phyloP scores from a whole-genome alignment of 2,113 vertebrate genomes.

The Rynchops niger region DNA sequence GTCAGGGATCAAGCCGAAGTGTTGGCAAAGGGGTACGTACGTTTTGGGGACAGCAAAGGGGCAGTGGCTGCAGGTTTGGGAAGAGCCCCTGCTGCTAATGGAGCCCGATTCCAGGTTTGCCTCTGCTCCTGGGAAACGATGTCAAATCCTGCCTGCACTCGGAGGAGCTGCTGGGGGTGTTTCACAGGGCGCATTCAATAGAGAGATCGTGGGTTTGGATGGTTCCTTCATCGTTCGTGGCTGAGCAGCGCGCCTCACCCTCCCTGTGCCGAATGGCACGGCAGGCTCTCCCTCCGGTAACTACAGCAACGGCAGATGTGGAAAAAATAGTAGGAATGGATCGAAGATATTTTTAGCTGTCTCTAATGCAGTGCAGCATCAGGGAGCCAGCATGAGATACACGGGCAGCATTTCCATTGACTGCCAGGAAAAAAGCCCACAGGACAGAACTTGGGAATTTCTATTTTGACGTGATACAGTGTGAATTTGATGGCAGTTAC shows the following conservation, averaged over 20 bases:
- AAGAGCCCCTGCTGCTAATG: not conserved
- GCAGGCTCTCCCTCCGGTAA: not conserved
- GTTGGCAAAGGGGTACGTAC: accelerated
- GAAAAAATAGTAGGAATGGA: not conserved
- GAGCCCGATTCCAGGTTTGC: not conserved
- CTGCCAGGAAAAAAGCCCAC: not conserved
- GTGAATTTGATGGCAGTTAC: not conserved
- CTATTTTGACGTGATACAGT: not conserved
- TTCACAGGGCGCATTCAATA: accelerated
- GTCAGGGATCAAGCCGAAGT: not conserved
- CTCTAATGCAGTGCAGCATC: not conserved
- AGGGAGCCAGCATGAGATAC: not conserved
- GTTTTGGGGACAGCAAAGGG: not conserved
- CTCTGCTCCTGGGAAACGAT: not conserved
- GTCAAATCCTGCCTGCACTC: not conserved
- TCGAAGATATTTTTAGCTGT: not conserved
- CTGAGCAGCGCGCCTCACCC: not conserved
- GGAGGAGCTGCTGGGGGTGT: not conserved
- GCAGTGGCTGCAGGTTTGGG: not conserved
- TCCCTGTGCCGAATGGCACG: accelerated
- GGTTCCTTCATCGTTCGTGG: not conserved
- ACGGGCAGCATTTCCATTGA: not conserved
- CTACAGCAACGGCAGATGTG: not conserved
- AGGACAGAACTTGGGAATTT: not conserved
- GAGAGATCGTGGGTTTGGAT: accelerated